Evolutionary conservation across 2,888 invertebrate species (phyloP), one percentile per base, ranked within the genome.

Genomic region (Eristalis tenax): DNA sequence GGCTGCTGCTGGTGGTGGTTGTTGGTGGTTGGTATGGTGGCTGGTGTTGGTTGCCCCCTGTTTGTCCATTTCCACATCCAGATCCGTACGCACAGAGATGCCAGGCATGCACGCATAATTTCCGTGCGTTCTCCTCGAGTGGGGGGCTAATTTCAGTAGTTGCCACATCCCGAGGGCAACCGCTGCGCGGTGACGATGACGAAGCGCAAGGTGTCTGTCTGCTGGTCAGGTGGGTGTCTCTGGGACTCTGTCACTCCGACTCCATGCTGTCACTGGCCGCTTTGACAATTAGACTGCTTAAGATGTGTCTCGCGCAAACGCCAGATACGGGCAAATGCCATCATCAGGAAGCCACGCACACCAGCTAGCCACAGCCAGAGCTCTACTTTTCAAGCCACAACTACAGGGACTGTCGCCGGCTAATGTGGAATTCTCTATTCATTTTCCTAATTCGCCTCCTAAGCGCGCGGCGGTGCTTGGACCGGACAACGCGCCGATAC

Each of bases 371-470:
- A 26, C 26, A 57, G 63, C 63, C 50, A 40, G 23, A 76, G 81
- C 82, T 88, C 71, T 61, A 83, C 56, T 83, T 83, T 83, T 38
- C 13, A 13, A 38, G 38, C 13, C 38, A 38, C 38, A 8, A 38
- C 38, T 8, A 13, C 65, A 73, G 63, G 63, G 76, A 76, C 71
- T 74, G 76, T 8, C 6, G 8, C 50, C 69, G 74, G 70, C 80
- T 83, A 75, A 83, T 85, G 80, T 56, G 80, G 73, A 83, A 79
- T 86, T 83, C 74, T 83, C 88, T 73, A 83, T 82, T 83, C 78
- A 84, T 84, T 87, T 89, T 87, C 89, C 87, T 84, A 88, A 87
- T 89, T 88, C 75, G 83, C 71, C 75, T 38, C 59, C 26, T 50
- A 43, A 5, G 40, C 74, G n/a, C 11, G 65, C 13, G 18, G 50